These are phyloP conservation scores for Pseudobourletiella spinata DNA, from an alignment of 1,140 invertebrate species.

Conservation along the genomic window DNA sequence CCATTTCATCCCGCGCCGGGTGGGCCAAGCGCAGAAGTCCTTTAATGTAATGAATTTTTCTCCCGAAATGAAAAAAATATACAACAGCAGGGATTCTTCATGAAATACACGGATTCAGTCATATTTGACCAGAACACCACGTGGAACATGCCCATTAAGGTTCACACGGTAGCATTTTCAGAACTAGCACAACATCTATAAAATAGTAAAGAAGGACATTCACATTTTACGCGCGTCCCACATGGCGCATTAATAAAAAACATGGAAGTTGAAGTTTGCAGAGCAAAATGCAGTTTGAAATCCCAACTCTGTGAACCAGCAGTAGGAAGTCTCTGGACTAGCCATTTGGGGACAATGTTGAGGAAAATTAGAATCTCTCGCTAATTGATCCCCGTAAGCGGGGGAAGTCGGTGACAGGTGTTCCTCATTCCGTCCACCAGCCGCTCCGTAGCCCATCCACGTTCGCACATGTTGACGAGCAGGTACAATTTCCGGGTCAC, in stretches of 20 bases:
- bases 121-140: no score
- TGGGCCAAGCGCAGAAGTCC: no score
- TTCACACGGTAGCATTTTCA: no score
- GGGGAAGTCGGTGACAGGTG: slow-evolving; percentile 22
- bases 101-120: no score
- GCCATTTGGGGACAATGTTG: no score
- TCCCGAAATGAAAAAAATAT: no score
- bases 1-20: no score
- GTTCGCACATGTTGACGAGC: slow-evolving; percentile 34
- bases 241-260: not conserved
- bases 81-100: no score
- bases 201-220: not conserved
- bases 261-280: not conserved
- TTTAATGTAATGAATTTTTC: no score
- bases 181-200: no score
- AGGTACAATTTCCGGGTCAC: slow-evolving; percentile 30
- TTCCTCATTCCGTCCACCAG: slow-evolving; percentile 28
- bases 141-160: no score
- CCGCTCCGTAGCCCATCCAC: slow-evolving; percentile 18
- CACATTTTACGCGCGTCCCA: not conserved
- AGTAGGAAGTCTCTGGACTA: no score
- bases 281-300: not conserved
- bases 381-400: slow-evolving; percentile 23
- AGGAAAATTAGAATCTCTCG: not conserved
- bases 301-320: not conserved